phyloP scores from a whole-genome alignment of 2,113 vertebrate genomes.

The Barnardius zonarius region DNA sequence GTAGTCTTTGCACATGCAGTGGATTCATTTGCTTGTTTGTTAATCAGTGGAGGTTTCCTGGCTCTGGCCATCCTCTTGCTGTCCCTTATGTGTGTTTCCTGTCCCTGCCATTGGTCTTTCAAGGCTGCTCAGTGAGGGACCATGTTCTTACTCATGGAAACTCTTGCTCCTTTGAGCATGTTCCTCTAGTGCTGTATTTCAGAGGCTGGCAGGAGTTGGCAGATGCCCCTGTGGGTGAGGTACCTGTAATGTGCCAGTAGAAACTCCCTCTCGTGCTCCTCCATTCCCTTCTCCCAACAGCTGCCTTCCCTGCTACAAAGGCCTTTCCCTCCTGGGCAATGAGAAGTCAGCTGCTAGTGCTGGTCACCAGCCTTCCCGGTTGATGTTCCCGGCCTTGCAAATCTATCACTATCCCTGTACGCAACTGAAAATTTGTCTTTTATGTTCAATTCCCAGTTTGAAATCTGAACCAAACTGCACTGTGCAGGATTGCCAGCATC shows the following conservation, averaged over 20 bases:
- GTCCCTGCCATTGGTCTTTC: too few relatives aligned
- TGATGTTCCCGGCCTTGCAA: accelerated
- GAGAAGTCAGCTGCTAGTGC: accelerated
- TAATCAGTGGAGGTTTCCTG: neutral
- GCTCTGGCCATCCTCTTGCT: neutral
- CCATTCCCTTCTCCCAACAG: neutral
- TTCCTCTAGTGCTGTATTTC: neutral
- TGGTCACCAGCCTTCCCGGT: neutral
- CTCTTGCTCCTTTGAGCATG: neutral
- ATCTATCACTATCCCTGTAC: too few relatives aligned
- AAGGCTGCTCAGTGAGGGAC: neutral
- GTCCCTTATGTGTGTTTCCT: neutral
- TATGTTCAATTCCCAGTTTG: neutral
- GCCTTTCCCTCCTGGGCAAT: accelerated
- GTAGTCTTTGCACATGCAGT: neutral
- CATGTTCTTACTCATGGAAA: accelerated
- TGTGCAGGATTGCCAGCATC: accelerated
- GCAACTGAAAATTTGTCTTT: neutral
- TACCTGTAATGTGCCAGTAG: accelerated
- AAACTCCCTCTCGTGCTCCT: neutral
- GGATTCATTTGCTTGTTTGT: neutral
- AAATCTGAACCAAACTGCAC: neutral
- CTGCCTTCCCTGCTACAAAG: accelerated
- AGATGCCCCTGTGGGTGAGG: accelerated
- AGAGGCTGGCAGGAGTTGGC: neutral